Evolutionary conservation across 2,797 vertebrate species (phyloP).

Genomic region (Macroramphosus scolopax): DNA sequence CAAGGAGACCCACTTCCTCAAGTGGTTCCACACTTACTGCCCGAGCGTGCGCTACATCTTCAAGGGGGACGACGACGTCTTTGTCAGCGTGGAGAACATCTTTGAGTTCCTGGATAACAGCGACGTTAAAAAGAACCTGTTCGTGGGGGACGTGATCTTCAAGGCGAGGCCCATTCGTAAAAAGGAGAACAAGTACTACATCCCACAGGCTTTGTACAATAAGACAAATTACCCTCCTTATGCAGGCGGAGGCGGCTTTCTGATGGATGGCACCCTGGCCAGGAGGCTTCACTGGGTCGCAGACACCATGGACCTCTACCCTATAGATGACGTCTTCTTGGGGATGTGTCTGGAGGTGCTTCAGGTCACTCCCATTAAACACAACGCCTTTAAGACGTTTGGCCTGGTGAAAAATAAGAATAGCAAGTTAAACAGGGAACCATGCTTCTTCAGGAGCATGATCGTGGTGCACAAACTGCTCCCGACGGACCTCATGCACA

Average conservation of each 20-base stretch:
- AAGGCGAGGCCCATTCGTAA: slow-evolving; percentile 88
- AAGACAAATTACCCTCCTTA: slow-evolving; percentile 90
- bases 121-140: slow-evolving; percentile 73
- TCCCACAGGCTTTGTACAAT: slow-evolving; percentile 84
- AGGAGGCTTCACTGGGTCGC: slow-evolving; percentile 81
- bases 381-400: slow-evolving; percentile 93
- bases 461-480: slow-evolving; percentile 96
- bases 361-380: slow-evolving; percentile 82
- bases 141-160: slow-evolving; percentile 88
- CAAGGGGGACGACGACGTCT: slow-evolving; percentile 95
- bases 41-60: slow-evolving; percentile 82
- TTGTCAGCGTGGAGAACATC: slow-evolving; percentile 88
- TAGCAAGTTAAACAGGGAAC: slow-evolving; percentile 93
- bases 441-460: slow-evolving; percentile 91
- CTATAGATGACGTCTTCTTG: slow-evolving; percentile 94
- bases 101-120: slow-evolving; percentile 85
- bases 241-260: slow-evolving; percentile 91
- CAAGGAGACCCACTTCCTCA: slow-evolving; percentile 95
- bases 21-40: slow-evolving; percentile 94
- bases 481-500: slow-evolving; percentile 83
- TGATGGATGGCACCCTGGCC: slow-evolving; percentile 86
- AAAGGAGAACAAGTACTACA: slow-evolving; percentile 94
- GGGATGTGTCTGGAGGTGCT: slow-evolving; percentile 95
- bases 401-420: slow-evolving; percentile 89
- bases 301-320: slow-evolving; percentile 86